Conservation (phyloP, 2,113 vertebrate genomes). For the Sturnira hondurensis region DNA sequence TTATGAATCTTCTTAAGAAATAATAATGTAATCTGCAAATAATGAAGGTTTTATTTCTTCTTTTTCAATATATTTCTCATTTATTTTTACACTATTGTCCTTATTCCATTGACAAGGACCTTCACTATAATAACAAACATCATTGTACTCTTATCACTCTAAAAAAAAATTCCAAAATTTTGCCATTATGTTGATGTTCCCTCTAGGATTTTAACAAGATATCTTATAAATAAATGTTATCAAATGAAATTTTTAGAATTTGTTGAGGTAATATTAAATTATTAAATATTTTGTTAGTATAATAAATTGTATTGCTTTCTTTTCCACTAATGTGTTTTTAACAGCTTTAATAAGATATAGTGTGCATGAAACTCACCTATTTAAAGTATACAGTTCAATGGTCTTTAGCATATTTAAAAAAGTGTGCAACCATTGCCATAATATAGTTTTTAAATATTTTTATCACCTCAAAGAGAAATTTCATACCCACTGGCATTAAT, state of each 20-base stretch:
- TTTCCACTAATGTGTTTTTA: background rate
- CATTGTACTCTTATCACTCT: background rate
- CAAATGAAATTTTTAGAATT: background rate
- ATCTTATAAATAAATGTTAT: background rate
- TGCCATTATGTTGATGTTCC: background rate
- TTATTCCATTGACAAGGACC: background rate
- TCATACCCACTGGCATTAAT: background rate
- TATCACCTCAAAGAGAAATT: background rate
- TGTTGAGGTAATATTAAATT: background rate
- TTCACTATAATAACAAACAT: background rate
- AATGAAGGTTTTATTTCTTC: background rate
- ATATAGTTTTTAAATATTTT: background rate
- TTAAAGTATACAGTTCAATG: background rate
- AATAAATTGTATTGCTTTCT: background rate
- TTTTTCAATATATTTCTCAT: background rate
- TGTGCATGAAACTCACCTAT: background rate
- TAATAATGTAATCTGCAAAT: background rate
- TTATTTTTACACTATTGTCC: background rate
- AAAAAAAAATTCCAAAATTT: background rate
- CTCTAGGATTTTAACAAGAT: background rate
- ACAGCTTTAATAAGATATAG: background rate
- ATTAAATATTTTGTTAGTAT: background rate
- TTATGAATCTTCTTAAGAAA: background rate
- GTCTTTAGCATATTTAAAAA: background rate
- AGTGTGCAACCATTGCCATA: background rate